Evolutionary conservation across 2,113 vertebrate genomes (phyloP).

Genomic region (Monopterus albus): DNA sequence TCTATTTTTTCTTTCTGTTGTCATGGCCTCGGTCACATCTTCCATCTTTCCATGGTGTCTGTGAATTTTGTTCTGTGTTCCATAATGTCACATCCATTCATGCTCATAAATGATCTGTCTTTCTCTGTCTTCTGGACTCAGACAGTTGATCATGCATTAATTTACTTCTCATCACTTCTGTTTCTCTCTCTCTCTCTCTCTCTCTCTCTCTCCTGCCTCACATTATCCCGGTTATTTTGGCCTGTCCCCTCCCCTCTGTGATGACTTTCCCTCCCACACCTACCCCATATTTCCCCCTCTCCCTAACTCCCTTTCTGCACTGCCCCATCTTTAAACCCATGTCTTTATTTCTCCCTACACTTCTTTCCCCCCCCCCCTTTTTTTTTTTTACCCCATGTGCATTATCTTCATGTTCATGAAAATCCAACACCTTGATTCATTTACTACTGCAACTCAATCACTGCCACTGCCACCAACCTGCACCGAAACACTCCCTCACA

Average conservation of each 20-base stretch:
- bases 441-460: constrained; percentile 71
- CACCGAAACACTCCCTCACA: constrained; percentile 76
- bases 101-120: constrained; percentile 66
- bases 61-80: constrained; percentile 36
- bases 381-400: constrained; percentile 34
- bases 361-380: too few relatives aligned
- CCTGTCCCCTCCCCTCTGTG: background rate
- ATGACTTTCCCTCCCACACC: constrained; percentile 14
- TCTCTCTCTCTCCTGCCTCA: constrained; percentile 45
- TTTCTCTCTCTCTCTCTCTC: constrained; percentile 66
- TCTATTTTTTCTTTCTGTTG: constrained; percentile 32
- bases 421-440: constrained; percentile 66
- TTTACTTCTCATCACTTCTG: constrained; percentile 79
- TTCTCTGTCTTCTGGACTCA: constrained; percentile 76
- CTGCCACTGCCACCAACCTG: constrained; percentile 71
- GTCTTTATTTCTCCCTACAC: background rate
- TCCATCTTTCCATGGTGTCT: constrained; percentile 47
- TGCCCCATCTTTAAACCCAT: constrained; percentile 8
- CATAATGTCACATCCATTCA: constrained; percentile 58
- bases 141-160: constrained; percentile 81
- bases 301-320: background rate
- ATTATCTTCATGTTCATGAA: constrained; percentile 62
- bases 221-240: constrained; percentile 36
- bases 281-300: constrained; percentile 19
- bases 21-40: constrained; percentile 24